Evolutionary conservation across 1,140 invertebrate species (phyloP).

Genomic region (Venturia canescens): DNA sequence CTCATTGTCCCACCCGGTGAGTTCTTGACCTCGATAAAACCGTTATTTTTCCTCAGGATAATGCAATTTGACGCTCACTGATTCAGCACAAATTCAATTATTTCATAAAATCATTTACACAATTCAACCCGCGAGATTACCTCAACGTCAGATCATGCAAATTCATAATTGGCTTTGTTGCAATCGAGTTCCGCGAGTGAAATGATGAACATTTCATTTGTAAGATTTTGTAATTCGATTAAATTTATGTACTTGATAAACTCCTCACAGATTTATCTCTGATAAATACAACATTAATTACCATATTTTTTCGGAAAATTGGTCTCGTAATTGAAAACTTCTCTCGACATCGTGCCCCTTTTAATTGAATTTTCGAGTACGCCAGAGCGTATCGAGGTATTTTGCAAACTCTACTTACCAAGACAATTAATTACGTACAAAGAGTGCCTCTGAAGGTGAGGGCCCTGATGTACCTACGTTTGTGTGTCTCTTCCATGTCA

Average conservation of each 20-base stretch:
- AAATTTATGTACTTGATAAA: neutral
- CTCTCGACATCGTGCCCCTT: neutral
- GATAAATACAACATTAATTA: neutral
- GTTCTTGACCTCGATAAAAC: neutral
- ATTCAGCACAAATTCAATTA: too few species aligned
- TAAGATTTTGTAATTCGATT: neutral
- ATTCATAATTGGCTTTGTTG: too few species aligned
- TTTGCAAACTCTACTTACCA: slow-evolving; percentile 10
- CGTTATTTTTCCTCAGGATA: neutral
- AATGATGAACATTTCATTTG: too few species aligned
- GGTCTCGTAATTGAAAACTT: neutral
- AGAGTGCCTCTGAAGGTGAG: neutral
- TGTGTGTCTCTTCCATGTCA: slow-evolving; percentile 13
- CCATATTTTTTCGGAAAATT: neutral
- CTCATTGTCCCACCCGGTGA: neutral
- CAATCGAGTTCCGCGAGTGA: too few species aligned
- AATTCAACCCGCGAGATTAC: too few species aligned
- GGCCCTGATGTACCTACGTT: neutral
- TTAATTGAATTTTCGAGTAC: slow-evolving; percentile 19
- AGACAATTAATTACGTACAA: slow-evolving; percentile 36
- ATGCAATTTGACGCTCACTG: too few species aligned
- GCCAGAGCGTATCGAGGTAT: neutral
- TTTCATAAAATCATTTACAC: too few species aligned
- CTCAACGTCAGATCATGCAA: too few species aligned
- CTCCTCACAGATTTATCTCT: neutral